Evolutionary conservation across 2,113 vertebrate genomes (phyloP).

Genomic region (Leptobrachium ailaonicum): DNA sequence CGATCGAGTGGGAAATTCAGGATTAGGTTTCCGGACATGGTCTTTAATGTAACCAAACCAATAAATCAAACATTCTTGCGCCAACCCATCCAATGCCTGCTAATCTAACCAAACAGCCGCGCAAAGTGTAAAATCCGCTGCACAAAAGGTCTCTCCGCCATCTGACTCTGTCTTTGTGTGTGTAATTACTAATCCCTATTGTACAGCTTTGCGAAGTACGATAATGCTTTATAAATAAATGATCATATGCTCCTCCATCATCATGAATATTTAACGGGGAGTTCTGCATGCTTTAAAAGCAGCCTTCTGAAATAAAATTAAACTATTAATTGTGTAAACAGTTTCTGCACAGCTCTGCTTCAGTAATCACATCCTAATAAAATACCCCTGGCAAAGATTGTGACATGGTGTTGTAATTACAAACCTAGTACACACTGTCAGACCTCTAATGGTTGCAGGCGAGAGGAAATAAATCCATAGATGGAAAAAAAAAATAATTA

Average conservation of each 20-base stretch:
- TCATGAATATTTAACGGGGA: background rate
- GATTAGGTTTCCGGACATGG: no score
- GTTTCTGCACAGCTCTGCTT: background rate
- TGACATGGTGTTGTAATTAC: constrained; percentile 6
- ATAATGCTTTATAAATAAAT: background rate
- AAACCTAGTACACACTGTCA: constrained; percentile 3
- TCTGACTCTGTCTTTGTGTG: background rate
- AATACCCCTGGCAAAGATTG: background rate
- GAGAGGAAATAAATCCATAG: background rate
- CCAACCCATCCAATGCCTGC: no score
- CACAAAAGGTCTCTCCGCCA: no score
- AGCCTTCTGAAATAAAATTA: constrained; percentile 4
- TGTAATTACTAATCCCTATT: background rate
- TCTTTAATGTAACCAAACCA: no score
- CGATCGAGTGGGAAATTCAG: no score
- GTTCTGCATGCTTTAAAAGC: constrained; percentile 1
- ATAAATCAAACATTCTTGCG: no score
- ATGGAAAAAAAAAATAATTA: no score
- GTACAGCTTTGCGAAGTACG: no score
- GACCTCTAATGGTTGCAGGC: background rate
- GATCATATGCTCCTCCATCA: background rate
- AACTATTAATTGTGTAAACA: constrained; percentile 15
- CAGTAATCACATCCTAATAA: background rate
- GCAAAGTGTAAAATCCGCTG: no score
- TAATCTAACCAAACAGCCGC: no score